A percentile compares a stretch with the other conserved stretches of the same genome.
Conservation (phyloP, 2,888 invertebrate species). For the Cantharis rustica region DNA sequence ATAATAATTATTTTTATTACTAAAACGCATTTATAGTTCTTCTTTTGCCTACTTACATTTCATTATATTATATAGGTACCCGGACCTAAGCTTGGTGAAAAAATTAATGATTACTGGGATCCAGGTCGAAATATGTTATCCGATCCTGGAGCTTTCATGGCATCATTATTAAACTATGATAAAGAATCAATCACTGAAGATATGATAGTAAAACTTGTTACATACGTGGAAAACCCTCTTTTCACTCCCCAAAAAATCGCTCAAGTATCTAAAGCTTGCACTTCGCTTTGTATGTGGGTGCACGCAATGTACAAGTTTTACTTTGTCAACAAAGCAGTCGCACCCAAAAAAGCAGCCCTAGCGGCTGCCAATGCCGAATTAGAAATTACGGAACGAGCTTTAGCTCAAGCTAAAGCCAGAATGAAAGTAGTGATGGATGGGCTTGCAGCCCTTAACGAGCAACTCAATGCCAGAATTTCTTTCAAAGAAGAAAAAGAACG, state of each 20-base stretch:
- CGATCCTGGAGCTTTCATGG: slow-evolving; percentile 82
- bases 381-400: slow-evolving; percentile 65
- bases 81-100: slow-evolving; percentile 73
- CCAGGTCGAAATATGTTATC: slow-evolving; percentile 81
- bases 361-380: slow-evolving; percentile 73
- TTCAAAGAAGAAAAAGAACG: slow-evolving; percentile 73
- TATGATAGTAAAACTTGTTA: slow-evolving; percentile 80
- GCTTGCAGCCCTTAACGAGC: slow-evolving; percentile 73
- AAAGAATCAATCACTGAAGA: slow-evolving; percentile 83
- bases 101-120: slow-evolving; percentile 88
- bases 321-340: slow-evolving; percentile 79
- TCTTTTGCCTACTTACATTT: too few relatives aligned
- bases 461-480: slow-evolving; percentile 74
- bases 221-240: slow-evolving; percentile 75
- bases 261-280: slow-evolving; percentile 78
- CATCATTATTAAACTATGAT: slow-evolving; percentile 83
- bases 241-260: slow-evolving; percentile 81
- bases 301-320: slow-evolving; percentile 94
- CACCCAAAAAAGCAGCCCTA: slow-evolving; percentile 87
- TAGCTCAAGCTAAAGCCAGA: slow-evolving; percentile 76
- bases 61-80: slow-evolving; percentile 56
- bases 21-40: neutral
- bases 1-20: neutral
- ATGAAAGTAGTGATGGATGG: slow-evolving; percentile 79
- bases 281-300: slow-evolving; percentile 86